These are phyloP conservation scores for Lophius americanus DNA, from an alignment of 2,797 vertebrate genomes.

Conservation along the genomic window DNA sequence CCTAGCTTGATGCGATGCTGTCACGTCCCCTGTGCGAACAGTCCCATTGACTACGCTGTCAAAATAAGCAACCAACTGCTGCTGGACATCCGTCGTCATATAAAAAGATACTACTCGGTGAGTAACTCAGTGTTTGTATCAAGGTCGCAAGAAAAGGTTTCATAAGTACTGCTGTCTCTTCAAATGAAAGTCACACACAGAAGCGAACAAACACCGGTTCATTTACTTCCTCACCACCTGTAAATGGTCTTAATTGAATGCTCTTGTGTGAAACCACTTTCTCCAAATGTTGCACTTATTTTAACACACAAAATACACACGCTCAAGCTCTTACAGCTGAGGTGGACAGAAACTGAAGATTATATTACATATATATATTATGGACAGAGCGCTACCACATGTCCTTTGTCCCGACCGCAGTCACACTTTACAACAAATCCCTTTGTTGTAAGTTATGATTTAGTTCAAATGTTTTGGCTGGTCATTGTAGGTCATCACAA, in stretches of 20 bases:
- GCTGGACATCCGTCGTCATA: conserved; percentile 88
- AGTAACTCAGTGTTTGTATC: conserved; percentile 56
- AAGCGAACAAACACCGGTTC: neutral
- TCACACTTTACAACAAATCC: no score
- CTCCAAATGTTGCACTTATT: neutral
- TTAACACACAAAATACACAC: conserved; percentile 20
- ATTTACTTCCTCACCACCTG: conserved; percentile 35
- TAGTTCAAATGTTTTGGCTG: no score
- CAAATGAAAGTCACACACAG: conserved; percentile 3
- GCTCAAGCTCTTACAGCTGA: neutral
- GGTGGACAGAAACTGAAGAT: conserved; percentile 8
- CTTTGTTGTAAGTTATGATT: no score
- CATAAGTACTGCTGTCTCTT: conserved; percentile 19
- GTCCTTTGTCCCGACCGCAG: no score
- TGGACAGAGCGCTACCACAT: no score
- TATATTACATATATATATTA: no score
- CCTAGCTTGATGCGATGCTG: conserved; percentile 90
- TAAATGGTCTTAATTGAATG: conserved; percentile 42
- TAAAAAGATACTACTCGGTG: conserved; percentile 85
- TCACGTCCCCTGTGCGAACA: conserved; percentile 84
- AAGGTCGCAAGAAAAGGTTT: neutral
- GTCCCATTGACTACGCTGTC: conserved; percentile 74
- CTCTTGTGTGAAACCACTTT: neutral
- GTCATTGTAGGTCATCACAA: no score
- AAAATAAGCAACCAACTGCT: conserved; percentile 91